phyloP scores from a whole-genome alignment of 2,797 vertebrate species.

The Sorex maritimensis region DNA sequence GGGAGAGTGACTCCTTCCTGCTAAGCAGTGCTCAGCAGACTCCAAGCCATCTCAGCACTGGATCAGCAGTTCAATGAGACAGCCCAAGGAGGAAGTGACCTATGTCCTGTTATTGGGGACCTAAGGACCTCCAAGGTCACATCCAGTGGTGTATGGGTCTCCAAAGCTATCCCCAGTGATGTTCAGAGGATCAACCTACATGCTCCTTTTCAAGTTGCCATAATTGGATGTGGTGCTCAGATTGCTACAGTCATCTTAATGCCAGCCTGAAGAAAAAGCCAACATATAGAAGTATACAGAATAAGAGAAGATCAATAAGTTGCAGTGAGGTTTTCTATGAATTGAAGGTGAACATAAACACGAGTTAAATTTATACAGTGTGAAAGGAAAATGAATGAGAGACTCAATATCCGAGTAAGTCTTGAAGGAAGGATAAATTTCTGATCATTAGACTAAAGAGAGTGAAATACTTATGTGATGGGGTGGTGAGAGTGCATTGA shows the following conservation, averaged over 20 bases:
- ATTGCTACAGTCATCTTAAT: background rate
- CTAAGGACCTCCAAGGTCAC: no score
- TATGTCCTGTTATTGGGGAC: no score
- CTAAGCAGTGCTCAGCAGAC: no score
- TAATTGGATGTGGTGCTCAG: background rate
- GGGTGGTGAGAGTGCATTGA: background rate
- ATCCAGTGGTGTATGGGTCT: no score
- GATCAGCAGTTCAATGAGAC: no score
- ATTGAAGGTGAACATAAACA: background rate
- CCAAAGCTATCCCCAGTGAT: no score
- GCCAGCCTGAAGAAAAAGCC: background rate
- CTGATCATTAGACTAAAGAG: background rate
- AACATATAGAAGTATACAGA: background rate
- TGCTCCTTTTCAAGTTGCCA: background rate
- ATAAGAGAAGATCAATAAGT: background rate
- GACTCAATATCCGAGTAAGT: background rate
- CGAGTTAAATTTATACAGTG: background rate
- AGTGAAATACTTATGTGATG: slow-evolving; percentile 30
- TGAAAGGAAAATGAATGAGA: background rate
- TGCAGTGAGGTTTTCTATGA: background rate
- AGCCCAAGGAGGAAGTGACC: no score
- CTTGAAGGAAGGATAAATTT: background rate
- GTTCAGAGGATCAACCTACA: no score
- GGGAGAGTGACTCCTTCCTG: background rate
- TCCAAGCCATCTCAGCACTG: no score